Percentiles rank a stretch among this genome's conserved stretches.
These are phyloP conservation scores for Odocoileus hemionus DNA, from an alignment of 2,113 vertebrate genomes.

Conservation along the genomic window DNA sequence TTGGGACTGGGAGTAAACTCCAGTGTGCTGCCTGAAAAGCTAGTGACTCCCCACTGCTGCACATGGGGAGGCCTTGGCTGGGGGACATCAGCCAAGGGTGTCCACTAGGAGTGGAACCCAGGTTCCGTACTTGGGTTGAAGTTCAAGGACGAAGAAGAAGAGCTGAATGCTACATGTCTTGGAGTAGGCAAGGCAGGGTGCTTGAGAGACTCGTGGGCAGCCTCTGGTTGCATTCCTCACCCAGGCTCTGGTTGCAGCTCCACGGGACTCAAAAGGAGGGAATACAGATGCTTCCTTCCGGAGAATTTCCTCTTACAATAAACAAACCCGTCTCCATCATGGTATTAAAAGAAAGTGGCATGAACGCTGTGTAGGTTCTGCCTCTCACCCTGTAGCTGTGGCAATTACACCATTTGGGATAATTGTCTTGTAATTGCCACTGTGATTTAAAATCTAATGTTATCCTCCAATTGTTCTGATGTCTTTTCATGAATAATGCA, in stretches of 20 bases:
- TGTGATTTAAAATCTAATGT: constrained; percentile 78
- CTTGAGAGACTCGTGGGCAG: not conserved
- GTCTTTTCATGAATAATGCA: constrained; percentile 81
- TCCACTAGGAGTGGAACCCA: not conserved
- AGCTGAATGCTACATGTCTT: not conserved
- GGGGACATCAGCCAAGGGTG: not conserved
- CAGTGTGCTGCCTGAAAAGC: not conserved
- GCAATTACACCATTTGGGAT: constrained; percentile 75
- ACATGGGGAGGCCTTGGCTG: not conserved
- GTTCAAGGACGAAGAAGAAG: not conserved
- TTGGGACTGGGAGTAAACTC: not conserved
- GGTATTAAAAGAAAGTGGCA: constrained; percentile 64
- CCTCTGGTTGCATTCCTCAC: not conserved
- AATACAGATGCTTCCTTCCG: not conserved
- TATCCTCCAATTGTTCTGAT: constrained; percentile 74
- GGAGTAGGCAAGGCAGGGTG: not conserved
- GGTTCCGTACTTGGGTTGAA: not conserved
- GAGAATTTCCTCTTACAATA: not conserved
- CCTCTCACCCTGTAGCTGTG: constrained; percentile 55
- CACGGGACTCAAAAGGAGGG: too few species aligned
- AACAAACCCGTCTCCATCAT: constrained; percentile 13
- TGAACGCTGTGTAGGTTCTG: not conserved
- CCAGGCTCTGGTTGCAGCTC: not conserved
- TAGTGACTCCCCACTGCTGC: not conserved
- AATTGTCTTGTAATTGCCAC: constrained; percentile 78